phyloP scores from a whole-genome alignment of 2,888 invertebrate genomes.

The Drosophila eohydei region DNA sequence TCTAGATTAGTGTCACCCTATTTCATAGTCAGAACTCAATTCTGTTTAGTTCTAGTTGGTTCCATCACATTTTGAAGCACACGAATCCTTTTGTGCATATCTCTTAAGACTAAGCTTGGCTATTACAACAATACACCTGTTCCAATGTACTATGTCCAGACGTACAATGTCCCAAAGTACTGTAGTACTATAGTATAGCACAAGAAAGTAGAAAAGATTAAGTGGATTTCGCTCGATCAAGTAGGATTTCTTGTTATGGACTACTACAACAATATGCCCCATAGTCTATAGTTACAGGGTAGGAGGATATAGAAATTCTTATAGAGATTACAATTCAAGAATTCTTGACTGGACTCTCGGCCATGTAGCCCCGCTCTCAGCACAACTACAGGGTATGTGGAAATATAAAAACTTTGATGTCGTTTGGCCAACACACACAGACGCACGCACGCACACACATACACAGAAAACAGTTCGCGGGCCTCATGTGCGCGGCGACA shows the following conservation, averaged over 20 bases:
- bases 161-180: too few species aligned
- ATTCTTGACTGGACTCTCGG: neutral
- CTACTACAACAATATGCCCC: too few species aligned
- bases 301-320: neutral
- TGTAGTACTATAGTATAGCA: too few species aligned
- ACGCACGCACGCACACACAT: neutral
- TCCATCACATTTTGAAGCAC: too few species aligned
- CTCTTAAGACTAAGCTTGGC: too few species aligned
- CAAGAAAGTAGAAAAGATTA: neutral
- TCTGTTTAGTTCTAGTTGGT: too few species aligned
- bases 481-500: conserved; percentile 81
- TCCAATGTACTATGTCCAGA: neutral
- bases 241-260: too few species aligned
- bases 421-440: conserved; percentile 20
- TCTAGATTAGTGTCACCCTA: too few species aligned
- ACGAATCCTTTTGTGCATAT: too few species aligned
- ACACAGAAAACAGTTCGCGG: conserved; percentile 24
- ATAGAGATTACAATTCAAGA: neutral
- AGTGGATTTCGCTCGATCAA: neutral
- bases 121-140: too few species aligned
- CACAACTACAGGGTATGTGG: neutral
- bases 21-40: too few species aligned
- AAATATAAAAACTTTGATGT: conserved; percentile 44
- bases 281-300: too few species aligned
- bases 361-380: neutral